phyloP scores from a whole-genome alignment of 2,113 vertebrate species.

The Danio rerio region DNA sequence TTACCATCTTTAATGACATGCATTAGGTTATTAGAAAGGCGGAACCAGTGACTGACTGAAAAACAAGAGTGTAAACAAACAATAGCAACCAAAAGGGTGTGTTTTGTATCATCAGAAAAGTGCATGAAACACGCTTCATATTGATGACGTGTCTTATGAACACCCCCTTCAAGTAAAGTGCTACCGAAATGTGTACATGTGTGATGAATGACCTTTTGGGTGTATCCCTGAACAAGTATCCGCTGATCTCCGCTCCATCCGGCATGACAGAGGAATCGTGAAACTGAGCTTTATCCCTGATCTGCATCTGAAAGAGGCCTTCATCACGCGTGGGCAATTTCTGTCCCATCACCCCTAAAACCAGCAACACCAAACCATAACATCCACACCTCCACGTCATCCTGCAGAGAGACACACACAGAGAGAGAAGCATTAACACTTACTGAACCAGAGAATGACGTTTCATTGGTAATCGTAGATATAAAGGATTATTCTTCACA shows the following conservation, averaged over 20 bases:
- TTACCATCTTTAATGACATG: too few relatives aligned
- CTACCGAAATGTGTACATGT: neutral
- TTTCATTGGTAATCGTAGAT: neutral
- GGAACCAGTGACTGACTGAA: too few relatives aligned
- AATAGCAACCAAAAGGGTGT: too few relatives aligned
- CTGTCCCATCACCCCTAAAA: conserved; percentile 77
- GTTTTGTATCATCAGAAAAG: too few relatives aligned
- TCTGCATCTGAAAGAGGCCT: conserved; percentile 97
- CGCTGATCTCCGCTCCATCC: conserved; percentile 94
- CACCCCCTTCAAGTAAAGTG: too few relatives aligned
- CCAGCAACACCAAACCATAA: conserved; percentile 75
- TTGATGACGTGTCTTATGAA: too few relatives aligned
- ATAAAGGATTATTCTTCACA: neutral
- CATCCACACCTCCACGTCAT: conserved; percentile 81
- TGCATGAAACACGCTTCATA: too few relatives aligned
- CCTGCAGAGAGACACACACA: conserved; percentile 67
- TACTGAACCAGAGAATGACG: neutral
- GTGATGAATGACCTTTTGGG: conserved; percentile 82
- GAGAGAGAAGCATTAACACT: neutral
- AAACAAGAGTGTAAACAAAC: too few relatives aligned
- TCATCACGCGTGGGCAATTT: conserved; percentile 96
- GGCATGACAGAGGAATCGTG: conserved; percentile 93
- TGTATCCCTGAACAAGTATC: conserved; percentile 95
- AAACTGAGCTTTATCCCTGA: conserved; percentile 89
- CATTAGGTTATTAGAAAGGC: too few relatives aligned